Conservation (phyloP, 2,113 vertebrate genomes). For the Forbesichthys papilliferus region DNA sequence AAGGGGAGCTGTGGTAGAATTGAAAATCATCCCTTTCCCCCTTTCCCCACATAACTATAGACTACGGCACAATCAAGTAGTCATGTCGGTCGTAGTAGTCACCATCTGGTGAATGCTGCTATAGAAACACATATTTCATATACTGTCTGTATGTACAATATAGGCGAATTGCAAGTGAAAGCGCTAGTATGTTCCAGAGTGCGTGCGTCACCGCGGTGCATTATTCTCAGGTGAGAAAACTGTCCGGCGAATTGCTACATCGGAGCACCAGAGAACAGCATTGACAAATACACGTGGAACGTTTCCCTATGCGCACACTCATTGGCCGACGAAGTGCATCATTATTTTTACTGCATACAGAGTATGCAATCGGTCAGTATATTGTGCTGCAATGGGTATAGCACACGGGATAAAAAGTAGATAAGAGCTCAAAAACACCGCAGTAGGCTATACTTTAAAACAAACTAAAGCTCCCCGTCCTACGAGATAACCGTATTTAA, state of each 20-base stretch:
- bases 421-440: background rate
- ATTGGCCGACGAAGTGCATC: background rate
- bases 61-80: constrained; percentile 1
- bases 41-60: background rate
- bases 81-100: background rate
- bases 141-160: background rate
- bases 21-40: constrained; percentile 10
- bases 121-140: background rate
- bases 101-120: no score
- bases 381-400: constrained; percentile 1
- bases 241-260: no score
- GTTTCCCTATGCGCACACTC: background rate
- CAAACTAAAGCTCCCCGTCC: background rate
- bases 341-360: background rate
- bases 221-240: constrained; percentile 22
- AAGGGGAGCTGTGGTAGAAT: background rate
- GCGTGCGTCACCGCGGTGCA: background rate
- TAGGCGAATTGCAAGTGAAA: background rate
- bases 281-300: no score
- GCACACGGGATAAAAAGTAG: background rate
- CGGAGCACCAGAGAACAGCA: no score
- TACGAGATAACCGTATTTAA: background rate
- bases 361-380: background rate
- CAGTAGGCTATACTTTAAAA: background rate
- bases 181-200: background rate